phyloP scores from a whole-genome alignment of 2,888 invertebrate species.

The Coenonympha arcania region DNA sequence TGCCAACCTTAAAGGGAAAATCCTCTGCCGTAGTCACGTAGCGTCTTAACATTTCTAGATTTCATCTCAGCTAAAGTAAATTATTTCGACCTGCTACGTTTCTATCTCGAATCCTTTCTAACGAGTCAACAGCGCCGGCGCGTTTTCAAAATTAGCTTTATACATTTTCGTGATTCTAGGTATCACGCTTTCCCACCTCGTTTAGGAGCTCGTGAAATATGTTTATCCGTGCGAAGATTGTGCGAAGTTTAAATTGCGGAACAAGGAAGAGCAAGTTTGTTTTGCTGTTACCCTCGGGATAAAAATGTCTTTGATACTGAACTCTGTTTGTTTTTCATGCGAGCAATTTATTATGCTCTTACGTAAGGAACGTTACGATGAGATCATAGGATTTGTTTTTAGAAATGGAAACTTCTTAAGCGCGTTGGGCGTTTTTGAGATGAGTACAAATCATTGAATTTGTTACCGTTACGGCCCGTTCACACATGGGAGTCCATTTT shows the following conservation, averaged over 20 bases:
- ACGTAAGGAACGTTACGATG: too few relatives aligned
- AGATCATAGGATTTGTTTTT: too few relatives aligned
- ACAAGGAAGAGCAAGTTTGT: neutral
- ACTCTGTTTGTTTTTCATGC: neutral
- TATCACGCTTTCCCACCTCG: neutral
- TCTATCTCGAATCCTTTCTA: conserved; percentile 8
- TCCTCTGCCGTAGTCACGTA: conserved; percentile 1
- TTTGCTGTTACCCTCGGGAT: neutral
- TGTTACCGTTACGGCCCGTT: too few relatives aligned
- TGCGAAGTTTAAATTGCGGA: neutral
- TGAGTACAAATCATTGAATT: too few relatives aligned
- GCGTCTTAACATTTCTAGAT: conserved; percentile 8
- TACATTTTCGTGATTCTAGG: conserved; percentile 4
- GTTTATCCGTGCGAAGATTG: neutral
- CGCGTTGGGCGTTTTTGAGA: too few relatives aligned
- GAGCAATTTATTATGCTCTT: neutral
- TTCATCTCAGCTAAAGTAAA: conserved; percentile 9
- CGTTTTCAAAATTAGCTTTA: conserved; percentile 4
- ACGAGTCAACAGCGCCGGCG: conserved; percentile 5
- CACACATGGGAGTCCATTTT: too few relatives aligned
- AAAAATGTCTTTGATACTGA: neutral
- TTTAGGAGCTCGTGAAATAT: neutral
- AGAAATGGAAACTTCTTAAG: too few relatives aligned
- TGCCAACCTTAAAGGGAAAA: neutral
- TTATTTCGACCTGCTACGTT: conserved; percentile 7